Percentiles rank a stretch among this genome's conserved stretches.
phyloP scores from a whole-genome alignment of 2,797 vertebrate genomes.

The Geotrypetes seraphini region DNA sequence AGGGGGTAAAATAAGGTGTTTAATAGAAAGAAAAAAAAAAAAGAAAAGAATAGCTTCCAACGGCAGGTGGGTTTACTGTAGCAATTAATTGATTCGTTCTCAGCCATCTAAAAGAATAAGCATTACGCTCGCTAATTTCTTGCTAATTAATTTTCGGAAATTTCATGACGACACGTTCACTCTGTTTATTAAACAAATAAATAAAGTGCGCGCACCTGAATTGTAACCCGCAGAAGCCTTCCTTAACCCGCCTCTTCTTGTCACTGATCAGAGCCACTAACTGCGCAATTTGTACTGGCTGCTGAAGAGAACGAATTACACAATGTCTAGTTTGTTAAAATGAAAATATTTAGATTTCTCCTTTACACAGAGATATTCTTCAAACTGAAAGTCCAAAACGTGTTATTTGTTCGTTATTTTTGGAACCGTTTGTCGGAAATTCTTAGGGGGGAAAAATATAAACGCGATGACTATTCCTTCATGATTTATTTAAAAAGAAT shows the following conservation, averaged over 20 bases:
- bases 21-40: too few relatives aligned
- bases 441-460: too few relatives aligned
- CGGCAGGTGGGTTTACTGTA: constrained; percentile 27
- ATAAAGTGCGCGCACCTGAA: not conserved
- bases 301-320: not conserved
- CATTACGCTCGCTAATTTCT: too few relatives aligned
- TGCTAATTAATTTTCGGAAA: not conserved
- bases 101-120: not conserved
- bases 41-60: not conserved
- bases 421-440: too few relatives aligned
- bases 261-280: not conserved
- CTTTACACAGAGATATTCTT: too few relatives aligned
- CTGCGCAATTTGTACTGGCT: not conserved
- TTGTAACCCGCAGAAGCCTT: not conserved
- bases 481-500: too few relatives aligned
- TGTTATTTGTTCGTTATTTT: too few relatives aligned
- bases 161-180: not conserved
- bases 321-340: not conserved
- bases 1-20: too few relatives aligned
- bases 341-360: too few relatives aligned
- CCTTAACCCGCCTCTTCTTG: not conserved
- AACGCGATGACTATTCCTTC: too few relatives aligned
- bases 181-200: not conserved
- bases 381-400: too few relatives aligned
- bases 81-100: not conserved